A percentile compares a stretch with the other conserved stretches of the same genome.
Evolutionary conservation across 2,113 vertebrate genomes (phyloP).

Genomic region (Mobula hypostoma): DNA sequence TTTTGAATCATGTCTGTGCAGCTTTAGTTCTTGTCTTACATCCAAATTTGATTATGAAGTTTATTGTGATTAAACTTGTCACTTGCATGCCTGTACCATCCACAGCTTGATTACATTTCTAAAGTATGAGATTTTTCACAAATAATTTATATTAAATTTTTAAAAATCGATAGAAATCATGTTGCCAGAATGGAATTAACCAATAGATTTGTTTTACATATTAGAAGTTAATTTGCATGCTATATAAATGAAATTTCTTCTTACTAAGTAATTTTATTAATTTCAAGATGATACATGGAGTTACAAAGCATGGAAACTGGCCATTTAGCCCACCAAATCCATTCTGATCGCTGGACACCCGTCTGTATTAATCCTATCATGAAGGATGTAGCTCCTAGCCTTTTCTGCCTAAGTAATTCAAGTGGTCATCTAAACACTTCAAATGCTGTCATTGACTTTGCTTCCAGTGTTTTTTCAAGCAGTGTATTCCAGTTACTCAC

Average conservation of each 20-base stretch:
- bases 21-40: neutral
- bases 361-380: too few relatives aligned
- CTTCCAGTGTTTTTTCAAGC: too few relatives aligned
- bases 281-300: neutral
- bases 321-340: too few relatives aligned
- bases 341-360: too few relatives aligned
- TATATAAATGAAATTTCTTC: neutral
- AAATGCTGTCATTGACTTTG: too few relatives aligned
- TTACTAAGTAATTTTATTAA: neutral
- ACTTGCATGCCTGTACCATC: neutral
- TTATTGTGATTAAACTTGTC: neutral
- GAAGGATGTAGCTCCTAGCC: too few relatives aligned
- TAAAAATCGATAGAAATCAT: neutral
- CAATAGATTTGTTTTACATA: neutral
- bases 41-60: neutral
- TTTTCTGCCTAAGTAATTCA: too few relatives aligned
- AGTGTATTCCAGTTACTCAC: too few relatives aligned
- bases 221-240: neutral
- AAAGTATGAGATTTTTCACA: neutral
- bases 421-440: too few relatives aligned
- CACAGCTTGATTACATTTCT: neutral
- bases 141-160: neutral
- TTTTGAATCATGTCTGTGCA: neutral
- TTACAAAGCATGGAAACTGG: too few relatives aligned
- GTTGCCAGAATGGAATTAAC: neutral